Conservation (phyloP, 2,888 invertebrate genomes). For the Willowsia nigromaculata region DNA sequence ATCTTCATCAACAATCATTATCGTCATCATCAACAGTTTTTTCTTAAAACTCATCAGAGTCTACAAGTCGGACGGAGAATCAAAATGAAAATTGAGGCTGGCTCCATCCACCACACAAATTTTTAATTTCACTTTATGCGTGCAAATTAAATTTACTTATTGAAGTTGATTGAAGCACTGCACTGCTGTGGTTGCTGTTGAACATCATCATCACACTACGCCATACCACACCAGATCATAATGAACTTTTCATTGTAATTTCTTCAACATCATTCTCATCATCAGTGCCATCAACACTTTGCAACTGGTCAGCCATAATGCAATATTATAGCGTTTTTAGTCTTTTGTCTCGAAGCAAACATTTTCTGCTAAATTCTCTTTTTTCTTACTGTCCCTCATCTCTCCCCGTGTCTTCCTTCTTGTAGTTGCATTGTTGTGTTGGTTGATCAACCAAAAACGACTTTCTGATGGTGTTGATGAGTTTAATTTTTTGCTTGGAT, state of each 20-base stretch:
- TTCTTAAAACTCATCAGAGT: slow-evolving; percentile 64
- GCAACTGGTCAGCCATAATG: slow-evolving; percentile 50
- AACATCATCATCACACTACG: not conserved
- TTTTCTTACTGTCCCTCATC: not conserved
- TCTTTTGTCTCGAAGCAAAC: slow-evolving; percentile 63
- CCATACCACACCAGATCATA: slow-evolving; percentile 29
- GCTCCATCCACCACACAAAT: slow-evolving; percentile 60
- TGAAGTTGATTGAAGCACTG: slow-evolving; percentile 67
- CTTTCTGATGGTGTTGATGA: slow-evolving; percentile 48
- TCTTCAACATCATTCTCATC: slow-evolving; percentile 45
- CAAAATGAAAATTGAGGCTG: slow-evolving; percentile 68
- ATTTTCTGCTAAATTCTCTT: slow-evolving; percentile 41
- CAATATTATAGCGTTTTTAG: slow-evolving; percentile 44
- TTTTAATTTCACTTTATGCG: slow-evolving; percentile 74
- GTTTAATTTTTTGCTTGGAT: slow-evolving; percentile 31
- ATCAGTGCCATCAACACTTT: slow-evolving; percentile 8
- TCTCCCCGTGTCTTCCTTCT: not conserved
- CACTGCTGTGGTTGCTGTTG: not conserved
- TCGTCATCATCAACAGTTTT: slow-evolving; percentile 24
- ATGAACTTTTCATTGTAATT: slow-evolving; percentile 70
- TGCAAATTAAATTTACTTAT: slow-evolving; percentile 74
- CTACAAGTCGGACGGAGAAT: slow-evolving; percentile 31
- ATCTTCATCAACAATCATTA: slow-evolving; percentile 59
- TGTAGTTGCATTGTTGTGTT: slow-evolving; percentile 17
- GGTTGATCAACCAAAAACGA: slow-evolving; percentile 56